A percentile compares a stretch with the other conserved stretches of the same genome.
Conservation (phyloP, 2,113 vertebrate genomes). For the Pygoscelis adeliae region DNA sequence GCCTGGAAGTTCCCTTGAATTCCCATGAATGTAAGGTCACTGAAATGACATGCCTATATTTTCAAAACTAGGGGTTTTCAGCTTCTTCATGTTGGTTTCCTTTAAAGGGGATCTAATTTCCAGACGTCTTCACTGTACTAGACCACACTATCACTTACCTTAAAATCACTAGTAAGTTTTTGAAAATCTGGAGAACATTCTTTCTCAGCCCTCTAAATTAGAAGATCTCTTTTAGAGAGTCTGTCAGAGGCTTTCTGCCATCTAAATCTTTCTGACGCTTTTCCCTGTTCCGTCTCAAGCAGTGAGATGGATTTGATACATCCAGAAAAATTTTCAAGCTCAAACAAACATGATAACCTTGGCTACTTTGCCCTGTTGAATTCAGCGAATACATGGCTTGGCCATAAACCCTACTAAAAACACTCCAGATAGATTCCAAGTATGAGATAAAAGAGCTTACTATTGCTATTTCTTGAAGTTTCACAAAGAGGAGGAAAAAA, state of each 20-base stretch:
- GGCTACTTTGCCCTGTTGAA: background rate
- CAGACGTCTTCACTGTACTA: background rate
- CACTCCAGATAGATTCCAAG: background rate
- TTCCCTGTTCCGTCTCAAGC: background rate
- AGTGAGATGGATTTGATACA: background rate
- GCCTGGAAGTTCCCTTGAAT: background rate
- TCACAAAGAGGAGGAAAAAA: background rate
- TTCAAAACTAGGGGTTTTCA: background rate
- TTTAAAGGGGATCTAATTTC: background rate
- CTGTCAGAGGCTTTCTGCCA: background rate
- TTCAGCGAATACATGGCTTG: background rate
- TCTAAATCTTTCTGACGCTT: background rate
- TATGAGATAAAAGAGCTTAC: background rate
- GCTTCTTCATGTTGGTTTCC: background rate
- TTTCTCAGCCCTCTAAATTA: background rate
- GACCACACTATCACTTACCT: background rate
- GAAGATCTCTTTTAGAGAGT: background rate
- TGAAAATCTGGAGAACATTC: background rate
- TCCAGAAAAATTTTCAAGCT: background rate
- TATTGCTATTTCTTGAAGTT: background rate
- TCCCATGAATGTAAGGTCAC: background rate
- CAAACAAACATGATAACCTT: background rate
- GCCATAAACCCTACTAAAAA: background rate
- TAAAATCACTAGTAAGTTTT: background rate
- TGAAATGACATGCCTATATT: background rate